phyloP scores from a whole-genome alignment of 1,140 invertebrate species.

The Phenacoccus solenopsis region DNA sequence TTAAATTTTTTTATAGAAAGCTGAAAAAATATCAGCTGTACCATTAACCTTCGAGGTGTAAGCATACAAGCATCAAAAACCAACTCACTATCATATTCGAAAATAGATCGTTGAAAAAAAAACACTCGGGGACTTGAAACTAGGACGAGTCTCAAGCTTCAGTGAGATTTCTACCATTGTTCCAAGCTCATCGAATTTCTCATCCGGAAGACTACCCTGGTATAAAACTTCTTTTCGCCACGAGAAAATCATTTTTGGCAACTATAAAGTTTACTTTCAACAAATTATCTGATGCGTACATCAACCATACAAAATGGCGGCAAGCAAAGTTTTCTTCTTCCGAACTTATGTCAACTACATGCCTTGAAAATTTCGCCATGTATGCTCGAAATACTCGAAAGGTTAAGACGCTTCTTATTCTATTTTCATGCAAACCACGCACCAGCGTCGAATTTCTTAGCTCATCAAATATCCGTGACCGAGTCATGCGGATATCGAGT shows the following conservation, averaged over 20 bases:
- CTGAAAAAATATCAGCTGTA: no score
- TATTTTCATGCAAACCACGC: not conserved
- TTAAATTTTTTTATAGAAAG: no score
- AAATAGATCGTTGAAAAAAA: no score
- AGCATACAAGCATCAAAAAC: no score
- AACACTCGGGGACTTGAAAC: no score
- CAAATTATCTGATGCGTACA: constrained; percentile 1
- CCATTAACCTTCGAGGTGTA: no score
- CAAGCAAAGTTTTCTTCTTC: not conserved
- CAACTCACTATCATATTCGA: no score
- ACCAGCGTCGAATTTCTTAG: not conserved
- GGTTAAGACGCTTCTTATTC: not conserved
- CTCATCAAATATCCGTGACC: not conserved
- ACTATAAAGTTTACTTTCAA: not conserved
- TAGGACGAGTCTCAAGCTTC: no score
- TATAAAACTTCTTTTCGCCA: not conserved
- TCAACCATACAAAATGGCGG: not conserved
- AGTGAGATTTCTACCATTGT: no score
- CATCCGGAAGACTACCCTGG: not conserved
- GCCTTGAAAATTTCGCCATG: not conserved
- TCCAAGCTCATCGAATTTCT: not conserved
- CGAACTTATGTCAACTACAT: not conserved
- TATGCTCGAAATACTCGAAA: not conserved
- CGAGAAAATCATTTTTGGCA: not conserved
- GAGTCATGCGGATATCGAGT: not conserved